Evolutionary conservation across 2,888 invertebrate genomes (phyloP).

Genomic region (Netelia virgata): DNA sequence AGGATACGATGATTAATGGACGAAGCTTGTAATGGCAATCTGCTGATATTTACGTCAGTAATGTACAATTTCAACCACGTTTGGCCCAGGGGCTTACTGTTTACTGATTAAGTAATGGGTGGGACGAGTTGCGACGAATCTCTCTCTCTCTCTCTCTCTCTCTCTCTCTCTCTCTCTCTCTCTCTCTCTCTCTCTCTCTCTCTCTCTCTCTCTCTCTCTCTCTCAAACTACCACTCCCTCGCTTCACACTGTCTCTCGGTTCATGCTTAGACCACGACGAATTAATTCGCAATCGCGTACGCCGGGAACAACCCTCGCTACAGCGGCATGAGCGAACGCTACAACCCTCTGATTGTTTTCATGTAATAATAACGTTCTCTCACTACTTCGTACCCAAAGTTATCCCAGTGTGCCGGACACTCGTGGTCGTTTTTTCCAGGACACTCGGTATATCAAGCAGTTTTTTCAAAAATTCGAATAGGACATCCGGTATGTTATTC

Average conservation of each 20-base stretch:
- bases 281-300: constrained; percentile 32
- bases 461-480: no score
- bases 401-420: background rate
- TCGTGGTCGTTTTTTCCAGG: no score
- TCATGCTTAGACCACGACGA: background rate
- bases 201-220: no score
- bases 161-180: no score
- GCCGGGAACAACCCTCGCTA: constrained; percentile 46
- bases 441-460: no score
- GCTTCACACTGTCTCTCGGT: background rate
- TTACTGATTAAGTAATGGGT: background rate
- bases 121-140: no score
- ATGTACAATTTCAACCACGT: constrained; percentile 5
- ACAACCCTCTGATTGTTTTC: constrained; percentile 48
- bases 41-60: background rate
- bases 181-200: no score
- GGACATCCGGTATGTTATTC: no score
- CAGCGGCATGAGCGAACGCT: constrained; percentile 25
- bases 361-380: constrained; percentile 38
- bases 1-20: background rate
- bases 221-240: no score
- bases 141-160: no score
- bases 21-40: background rate
- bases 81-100: background rate
- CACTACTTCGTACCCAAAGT: background rate